Conservation (phyloP, 1,140 invertebrate species). For the Acromyrmex charruanus region DNA sequence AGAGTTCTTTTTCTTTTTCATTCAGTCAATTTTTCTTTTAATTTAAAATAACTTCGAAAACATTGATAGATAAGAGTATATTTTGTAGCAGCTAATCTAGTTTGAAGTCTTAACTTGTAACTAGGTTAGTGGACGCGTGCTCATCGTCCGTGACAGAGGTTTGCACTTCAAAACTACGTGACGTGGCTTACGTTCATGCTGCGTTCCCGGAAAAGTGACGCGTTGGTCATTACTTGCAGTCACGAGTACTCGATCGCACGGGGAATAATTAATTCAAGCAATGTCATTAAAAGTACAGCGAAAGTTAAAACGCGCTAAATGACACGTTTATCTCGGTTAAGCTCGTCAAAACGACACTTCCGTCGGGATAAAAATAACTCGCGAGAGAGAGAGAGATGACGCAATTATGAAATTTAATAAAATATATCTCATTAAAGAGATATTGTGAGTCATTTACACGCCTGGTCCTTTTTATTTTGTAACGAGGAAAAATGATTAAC, state of each 20-base stretch:
- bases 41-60: conserved; percentile 48
- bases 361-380: conserved; percentile 6
- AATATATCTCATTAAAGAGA: conserved; percentile 29
- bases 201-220: conserved; percentile 49
- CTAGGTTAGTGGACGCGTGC: conserved; percentile 69
- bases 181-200: conserved; percentile 54
- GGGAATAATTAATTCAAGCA: conserved; percentile 41
- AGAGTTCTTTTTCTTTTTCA: not conserved
- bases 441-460: not conserved
- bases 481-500: conserved; percentile 7
- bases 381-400: not conserved
- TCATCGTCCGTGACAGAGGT: conserved; percentile 65
- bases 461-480: not conserved
- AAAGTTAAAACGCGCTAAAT: conserved; percentile 44
- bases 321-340: conserved; percentile 33
- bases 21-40: not conserved
- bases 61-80: conserved; percentile 59
- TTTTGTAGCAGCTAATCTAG: conserved; percentile 67
- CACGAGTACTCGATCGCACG: conserved; percentile 39
- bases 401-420: conserved; percentile 33
- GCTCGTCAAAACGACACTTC: conserved; percentile 13
- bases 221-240: conserved; percentile 63
- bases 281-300: conserved; percentile 38
- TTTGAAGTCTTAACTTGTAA: conserved; percentile 64
- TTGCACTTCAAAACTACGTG: conserved; percentile 69